Evolutionary conservation across 2,888 invertebrate genomes (phyloP).

Genomic region (Entomobrya multifasciata): DNA sequence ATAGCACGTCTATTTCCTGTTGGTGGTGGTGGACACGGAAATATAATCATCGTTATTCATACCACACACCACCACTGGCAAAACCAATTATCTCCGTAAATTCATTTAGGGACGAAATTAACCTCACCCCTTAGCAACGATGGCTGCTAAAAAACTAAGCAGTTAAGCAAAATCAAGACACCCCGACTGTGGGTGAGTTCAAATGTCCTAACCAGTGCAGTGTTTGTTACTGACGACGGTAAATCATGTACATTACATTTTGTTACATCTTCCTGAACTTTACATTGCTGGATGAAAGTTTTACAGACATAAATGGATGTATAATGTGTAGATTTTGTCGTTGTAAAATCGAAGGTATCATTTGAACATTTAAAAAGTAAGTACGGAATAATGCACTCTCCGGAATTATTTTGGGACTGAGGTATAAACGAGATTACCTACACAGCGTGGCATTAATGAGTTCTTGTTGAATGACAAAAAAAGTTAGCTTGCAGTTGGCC

Average conservation of each 20-base stretch:
- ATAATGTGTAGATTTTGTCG: no score
- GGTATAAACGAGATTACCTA: background rate
- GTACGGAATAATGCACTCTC: background rate
- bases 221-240: no score
- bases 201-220: no score
- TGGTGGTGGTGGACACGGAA: conserved; percentile 31
- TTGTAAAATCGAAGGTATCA: conserved; percentile 3
- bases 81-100: conserved; percentile 51
- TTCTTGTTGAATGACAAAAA: conserved; percentile 3
- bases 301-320: background rate
- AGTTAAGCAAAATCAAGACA: no score
- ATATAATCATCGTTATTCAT: conserved; percentile 35
- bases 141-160: no score
- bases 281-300: no score
- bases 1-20: conserved; percentile 33
- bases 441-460: background rate
- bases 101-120: conserved; percentile 51
- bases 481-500: background rate
- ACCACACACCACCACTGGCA: conserved; percentile 36
- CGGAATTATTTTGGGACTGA: background rate
- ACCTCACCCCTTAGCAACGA: conserved; percentile 9
- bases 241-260: no score
- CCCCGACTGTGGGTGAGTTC: no score
- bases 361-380: background rate
- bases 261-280: no score